Base-by-base conservation (phyloP, 2,113 vertebrate genomes). In the Hypocryptadius cinnamomeus region DNA sequence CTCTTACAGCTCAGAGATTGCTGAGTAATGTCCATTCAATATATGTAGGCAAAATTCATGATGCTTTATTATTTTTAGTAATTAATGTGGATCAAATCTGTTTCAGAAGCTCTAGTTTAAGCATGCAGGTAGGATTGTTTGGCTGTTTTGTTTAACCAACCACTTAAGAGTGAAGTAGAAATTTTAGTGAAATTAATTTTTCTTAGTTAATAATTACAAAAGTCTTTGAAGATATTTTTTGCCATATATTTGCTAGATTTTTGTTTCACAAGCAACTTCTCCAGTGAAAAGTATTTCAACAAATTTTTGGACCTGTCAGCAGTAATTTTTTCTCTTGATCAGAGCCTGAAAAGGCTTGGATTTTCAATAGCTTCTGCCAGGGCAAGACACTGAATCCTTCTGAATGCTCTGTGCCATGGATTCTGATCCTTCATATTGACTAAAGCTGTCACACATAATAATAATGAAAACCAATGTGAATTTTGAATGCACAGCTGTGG, bases 161-260 rank as follows among this genome's bases (percentile, higher is more conserved):
- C 72, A 85, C 48, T 96, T 90, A 83, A 48, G 71, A 90, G 71
- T 90, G 78, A 77, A 78, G 91, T 70, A 81, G 83, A 85, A 91
- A 50, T 83, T 85, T 90, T 89, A 94, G 72, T 78, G 60, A 92
- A 94, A 95, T 94, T 94, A 86, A 92, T 95, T 95, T 95, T 81
- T 3, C 1, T 70, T 94, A 81, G 44, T 76, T 95, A 94, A 61
- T 90, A 65, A 12, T 76, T 81, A 61, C 5, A 84, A 84, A 95
- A 68, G 76, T 11, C 87, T 94, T 95, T 96, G 85, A 95, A 94
- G 77, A 50, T 81, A 95, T 93, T 96, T 95, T 92, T 96, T 96
- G 96, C 33, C 54, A 27, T 89, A 9, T 87, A 77, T 83, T 89
- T 90, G 35, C 63, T 91, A 53, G 44, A 86, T 94, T 93, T 93